Evolutionary conservation across 2,113 vertebrate genomes (phyloP).

Genomic region (Daphoenositta chrysoptera): DNA sequence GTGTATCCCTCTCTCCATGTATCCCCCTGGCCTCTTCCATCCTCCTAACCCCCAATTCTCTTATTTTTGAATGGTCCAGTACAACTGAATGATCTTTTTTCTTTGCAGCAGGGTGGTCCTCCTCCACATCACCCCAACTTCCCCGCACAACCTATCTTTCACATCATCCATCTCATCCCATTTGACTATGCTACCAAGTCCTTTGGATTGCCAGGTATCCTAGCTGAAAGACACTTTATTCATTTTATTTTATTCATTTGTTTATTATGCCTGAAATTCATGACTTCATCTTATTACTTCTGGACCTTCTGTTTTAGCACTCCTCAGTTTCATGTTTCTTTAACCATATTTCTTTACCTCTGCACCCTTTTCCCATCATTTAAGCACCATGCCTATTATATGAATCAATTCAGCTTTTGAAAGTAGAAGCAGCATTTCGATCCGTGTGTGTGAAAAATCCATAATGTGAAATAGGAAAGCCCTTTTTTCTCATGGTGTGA

Average conservation of each 20-base stretch:
- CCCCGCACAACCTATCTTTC: neutral
- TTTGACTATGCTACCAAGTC: neutral
- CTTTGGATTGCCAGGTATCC: neutral
- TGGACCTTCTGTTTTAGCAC: neutral
- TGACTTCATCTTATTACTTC: neutral
- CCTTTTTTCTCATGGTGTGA: neutral
- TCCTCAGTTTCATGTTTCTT: neutral
- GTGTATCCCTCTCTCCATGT: neutral
- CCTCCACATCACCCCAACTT: neutral
- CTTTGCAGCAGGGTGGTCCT: neutral
- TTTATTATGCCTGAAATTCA: neutral
- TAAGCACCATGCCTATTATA: neutral
- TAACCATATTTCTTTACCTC: neutral
- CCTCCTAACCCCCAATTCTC: rapidly evolving
- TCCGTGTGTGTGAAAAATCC: neutral
- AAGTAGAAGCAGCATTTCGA: neutral
- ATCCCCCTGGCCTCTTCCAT: rapidly evolving
- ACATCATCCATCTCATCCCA: neutral
- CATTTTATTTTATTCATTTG: too few relatives aligned
- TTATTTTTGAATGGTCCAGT: neutral
- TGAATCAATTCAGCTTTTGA: neutral
- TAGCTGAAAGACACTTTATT: neutral
- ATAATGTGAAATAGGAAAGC: neutral
- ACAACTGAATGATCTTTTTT: neutral
- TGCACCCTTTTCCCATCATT: neutral